Evolutionary conservation across 1,140 invertebrate species (phyloP), one percentile per base, ranked within the genome.

Genomic region (Gonatopus flavifemur): DNA sequence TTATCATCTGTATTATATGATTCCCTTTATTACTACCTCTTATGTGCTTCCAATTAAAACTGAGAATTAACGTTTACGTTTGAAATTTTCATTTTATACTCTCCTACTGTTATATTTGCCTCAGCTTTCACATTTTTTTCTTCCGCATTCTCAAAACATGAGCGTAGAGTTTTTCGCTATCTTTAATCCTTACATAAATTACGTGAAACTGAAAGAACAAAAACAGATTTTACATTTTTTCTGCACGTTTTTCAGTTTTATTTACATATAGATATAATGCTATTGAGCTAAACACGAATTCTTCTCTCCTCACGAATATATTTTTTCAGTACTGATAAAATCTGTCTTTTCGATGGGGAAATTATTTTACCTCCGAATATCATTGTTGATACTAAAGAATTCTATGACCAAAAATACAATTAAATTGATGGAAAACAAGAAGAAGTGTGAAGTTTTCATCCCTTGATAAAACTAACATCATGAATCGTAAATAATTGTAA

Each of bases 251-350:
- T 49, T 54, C 48, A 48, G 31, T 49, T 67, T 64, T 70, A 74
- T 74, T 74, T 74, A 70, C 72, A 74, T 73, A 73, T 66, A 72
- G 70, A 73, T 74, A 70, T 66, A 65, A 66, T 59, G 56, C 57
- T 57, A 62, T 62, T 62, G 53, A 60, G 57, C 47, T 57, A 45
- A n/a, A 28, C 50, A 39, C 31, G 31, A 62, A 62, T 57, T 53
- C 60, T 60, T 58, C 37, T 45, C 59, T 58, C 58, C 62, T 62
- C 62, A 57, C 35, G 47, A 37, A 22, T 50, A 54, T 49, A 62
- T 57, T 62, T 48, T 55, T 55, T 63, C 55, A 40, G 52, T 47
- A 51, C 58, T 53, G 39, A 63, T 62, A 62, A 63, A 63, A 63
- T 63, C 62, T 62, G 50, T 59, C 49, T 20, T 20, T 22, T 33